Percentiles rank a stretch among this genome's conserved stretches.
Evolutionary conservation across 1,140 invertebrate species (phyloP).

Genomic region (Medauroidea extradentata): DNA sequence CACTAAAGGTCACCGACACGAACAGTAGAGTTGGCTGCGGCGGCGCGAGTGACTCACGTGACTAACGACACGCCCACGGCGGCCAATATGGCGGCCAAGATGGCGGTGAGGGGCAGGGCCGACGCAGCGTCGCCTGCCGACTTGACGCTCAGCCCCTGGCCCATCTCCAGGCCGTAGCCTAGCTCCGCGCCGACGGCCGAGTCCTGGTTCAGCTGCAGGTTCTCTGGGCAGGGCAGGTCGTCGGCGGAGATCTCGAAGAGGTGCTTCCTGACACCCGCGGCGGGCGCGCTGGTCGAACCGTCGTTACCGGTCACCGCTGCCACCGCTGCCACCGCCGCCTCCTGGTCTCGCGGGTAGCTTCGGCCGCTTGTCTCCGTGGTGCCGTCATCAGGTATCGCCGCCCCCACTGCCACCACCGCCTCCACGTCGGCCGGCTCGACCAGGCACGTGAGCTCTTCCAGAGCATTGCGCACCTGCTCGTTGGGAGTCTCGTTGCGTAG

Average conservation of each 20-base stretch:
- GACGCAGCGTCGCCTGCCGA: not conserved
- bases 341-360: conserved; percentile 35
- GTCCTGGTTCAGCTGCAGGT: conserved; percentile 30
- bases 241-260: conserved; percentile 59
- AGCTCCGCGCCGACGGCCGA: not conserved
- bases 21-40: not conserved
- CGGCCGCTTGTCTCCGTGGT: conserved; percentile 30
- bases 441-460: conserved; percentile 63
- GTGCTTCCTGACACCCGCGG: conserved; percentile 36
- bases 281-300: conserved; percentile 25
- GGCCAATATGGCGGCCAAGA: not conserved
- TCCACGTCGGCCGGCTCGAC: conserved; percentile 47
- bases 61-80: not conserved
- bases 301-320: not conserved
- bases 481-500: conserved; percentile 69
- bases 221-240: conserved; percentile 60
- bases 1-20: no score
- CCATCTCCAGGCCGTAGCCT: not conserved
- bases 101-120: not conserved
- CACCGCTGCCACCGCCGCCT: not conserved
- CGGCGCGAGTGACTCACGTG: conserved; percentile 2
- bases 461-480: conserved; percentile 55
- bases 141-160: not conserved
- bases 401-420: not conserved
- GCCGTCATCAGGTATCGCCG: conserved; percentile 7